phyloP scores from a whole-genome alignment of 2,113 vertebrate genomes.

The Sula dactylatra region DNA sequence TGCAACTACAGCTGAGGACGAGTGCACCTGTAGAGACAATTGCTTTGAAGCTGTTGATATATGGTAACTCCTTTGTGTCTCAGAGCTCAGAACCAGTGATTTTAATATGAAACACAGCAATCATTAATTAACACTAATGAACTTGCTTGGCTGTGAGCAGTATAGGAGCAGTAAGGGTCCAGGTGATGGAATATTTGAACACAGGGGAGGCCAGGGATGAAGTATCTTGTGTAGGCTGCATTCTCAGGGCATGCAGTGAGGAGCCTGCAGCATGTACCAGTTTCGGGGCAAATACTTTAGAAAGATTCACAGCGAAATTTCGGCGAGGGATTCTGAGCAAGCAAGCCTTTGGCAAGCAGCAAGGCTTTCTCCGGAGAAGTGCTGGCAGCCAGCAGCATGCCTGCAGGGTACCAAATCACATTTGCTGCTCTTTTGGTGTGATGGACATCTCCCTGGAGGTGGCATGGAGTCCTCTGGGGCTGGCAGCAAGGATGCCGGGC shows the following conservation, averaged over 20 bases:
- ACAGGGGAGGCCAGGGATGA: not conserved
- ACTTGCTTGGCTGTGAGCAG: not conserved
- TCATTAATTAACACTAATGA: constrained; percentile 64
- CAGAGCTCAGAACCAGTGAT: not conserved
- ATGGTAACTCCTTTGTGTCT: constrained; percentile 47
- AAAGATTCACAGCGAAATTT: not conserved
- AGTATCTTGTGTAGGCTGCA: not conserved
- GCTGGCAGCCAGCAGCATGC: not conserved
- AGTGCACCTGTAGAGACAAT: not conserved
- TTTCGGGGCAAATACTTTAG: fast-evolving
- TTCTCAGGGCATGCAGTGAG: not conserved
- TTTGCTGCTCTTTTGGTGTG: not conserved
- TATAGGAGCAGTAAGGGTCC: not conserved
- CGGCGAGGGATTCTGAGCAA: not conserved
- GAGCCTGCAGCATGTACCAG: not conserved
- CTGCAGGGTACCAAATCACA: not conserved
- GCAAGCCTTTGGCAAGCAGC: not conserved
- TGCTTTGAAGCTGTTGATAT: constrained; percentile 43
- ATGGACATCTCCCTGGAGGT: not conserved
- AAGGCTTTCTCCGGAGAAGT: not conserved
- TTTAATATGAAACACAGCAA: constrained; percentile 57
- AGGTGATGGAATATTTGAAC: not conserved
- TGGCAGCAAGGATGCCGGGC: fast-evolving
- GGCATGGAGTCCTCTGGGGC: not conserved
- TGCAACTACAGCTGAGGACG: not conserved